Conservation (phyloP, 2,888 invertebrate species). For the Synanthedon myopaeformis region DNA sequence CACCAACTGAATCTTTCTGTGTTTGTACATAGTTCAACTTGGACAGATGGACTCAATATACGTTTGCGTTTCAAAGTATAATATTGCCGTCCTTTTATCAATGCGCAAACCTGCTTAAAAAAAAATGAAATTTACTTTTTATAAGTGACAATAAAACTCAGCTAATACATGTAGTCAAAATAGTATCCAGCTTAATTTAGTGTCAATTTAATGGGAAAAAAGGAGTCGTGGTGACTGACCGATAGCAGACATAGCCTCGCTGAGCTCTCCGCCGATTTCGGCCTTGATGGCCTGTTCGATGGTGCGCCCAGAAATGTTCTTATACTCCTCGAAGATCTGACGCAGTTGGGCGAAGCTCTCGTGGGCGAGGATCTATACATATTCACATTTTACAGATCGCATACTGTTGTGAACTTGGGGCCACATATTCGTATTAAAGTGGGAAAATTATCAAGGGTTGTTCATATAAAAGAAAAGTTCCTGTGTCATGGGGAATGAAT, state of each 20-base stretch:
- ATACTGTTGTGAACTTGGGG: too few relatives aligned
- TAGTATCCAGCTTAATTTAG: background rate
- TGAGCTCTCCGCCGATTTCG: constrained; percentile 75
- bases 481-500: too few relatives aligned
- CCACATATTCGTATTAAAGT: too few relatives aligned
- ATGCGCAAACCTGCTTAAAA: too few relatives aligned
- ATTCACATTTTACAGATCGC: background rate
- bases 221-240: constrained; percentile 43
- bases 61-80: too few relatives aligned
- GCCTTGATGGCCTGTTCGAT: constrained; percentile 79
- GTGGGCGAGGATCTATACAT: constrained; percentile 72
- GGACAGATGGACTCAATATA: too few relatives aligned
- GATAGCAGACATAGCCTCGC: constrained; percentile 77
- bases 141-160: background rate
- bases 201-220: background rate
- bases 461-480: too few relatives aligned
- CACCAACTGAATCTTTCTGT: too few relatives aligned
- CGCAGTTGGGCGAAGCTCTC: constrained; percentile 80
- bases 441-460: too few relatives aligned
- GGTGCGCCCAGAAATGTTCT: constrained; percentile 77
- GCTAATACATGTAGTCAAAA: background rate
- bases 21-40: too few relatives aligned
- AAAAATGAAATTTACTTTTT: background rate
- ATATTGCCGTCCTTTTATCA: too few relatives aligned
- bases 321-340: constrained; percentile 79